A percentile compares a stretch with the other conserved stretches of the same genome.
Evolutionary conservation across 2,888 invertebrate species (phyloP).

Genomic region (Euphydryas editha): DNA sequence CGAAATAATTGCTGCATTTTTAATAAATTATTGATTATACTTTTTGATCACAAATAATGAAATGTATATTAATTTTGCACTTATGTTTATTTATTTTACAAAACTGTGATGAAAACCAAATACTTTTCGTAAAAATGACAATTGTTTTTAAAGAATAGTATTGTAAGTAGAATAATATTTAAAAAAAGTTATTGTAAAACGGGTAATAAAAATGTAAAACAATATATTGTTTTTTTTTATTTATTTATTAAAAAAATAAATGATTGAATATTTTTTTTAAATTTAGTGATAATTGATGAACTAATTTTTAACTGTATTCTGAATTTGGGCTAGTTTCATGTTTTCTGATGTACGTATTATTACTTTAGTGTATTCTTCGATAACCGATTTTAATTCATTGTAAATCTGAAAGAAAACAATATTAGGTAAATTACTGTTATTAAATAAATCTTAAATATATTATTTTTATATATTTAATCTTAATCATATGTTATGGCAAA

Average conservation of each 20-base stretch:
- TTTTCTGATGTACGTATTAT: constrained; percentile 87
- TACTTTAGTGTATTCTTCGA: constrained; percentile 86
- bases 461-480: too few relatives aligned
- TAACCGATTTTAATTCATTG: constrained; percentile 83
- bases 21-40: too few relatives aligned
- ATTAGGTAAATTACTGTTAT: too few relatives aligned
- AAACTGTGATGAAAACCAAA: constrained; percentile 37
- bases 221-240: constrained; percentile 6
- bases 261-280: constrained; percentile 17
- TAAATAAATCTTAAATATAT: background rate
- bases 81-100: background rate
- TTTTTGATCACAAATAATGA: too few relatives aligned
- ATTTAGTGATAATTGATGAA: constrained; percentile 37
- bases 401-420: constrained; percentile 78
- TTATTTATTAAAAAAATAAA: constrained; percentile 24
- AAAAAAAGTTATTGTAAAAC: background rate
- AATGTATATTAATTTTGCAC: background rate
- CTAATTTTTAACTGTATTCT: constrained; percentile 51
- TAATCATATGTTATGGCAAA: background rate
- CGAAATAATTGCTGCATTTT: too few relatives aligned
- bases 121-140: constrained; percentile 19
- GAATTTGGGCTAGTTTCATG: constrained; percentile 73
- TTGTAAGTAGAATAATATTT: background rate
- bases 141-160: constrained; percentile 15
- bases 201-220: background rate